Conservation (phyloP, 2,797 vertebrate species). For the Sebastes steindachneri region DNA sequence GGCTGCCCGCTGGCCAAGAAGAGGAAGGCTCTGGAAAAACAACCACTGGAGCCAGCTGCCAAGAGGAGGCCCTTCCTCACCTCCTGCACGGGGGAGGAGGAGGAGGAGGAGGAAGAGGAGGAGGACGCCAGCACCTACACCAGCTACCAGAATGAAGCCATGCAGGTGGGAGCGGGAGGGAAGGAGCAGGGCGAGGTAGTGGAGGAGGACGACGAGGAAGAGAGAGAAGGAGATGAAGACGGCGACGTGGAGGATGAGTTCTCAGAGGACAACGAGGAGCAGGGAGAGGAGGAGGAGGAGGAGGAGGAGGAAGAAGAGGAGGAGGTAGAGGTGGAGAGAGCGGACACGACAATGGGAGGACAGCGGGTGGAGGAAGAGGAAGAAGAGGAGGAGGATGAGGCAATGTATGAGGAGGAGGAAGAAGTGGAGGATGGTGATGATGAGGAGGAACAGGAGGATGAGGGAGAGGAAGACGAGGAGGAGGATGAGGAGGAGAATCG, state of each 20-base stretch:
- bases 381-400: constrained; percentile 67
- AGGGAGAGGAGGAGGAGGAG: constrained; percentile 71
- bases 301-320: constrained; percentile 81
- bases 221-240: constrained; percentile 61
- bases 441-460: constrained; percentile 82
- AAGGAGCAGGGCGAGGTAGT: constrained; percentile 88
- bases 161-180: constrained; percentile 85
- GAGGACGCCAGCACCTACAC: constrained; percentile 87
- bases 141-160: constrained; percentile 86
- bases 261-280: constrained; percentile 68
- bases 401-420: constrained; percentile 77
- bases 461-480: constrained; percentile 79
- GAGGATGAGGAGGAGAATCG: constrained; percentile 85
- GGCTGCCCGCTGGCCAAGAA: constrained; percentile 98
- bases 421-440: constrained; percentile 86
- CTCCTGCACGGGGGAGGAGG: constrained; percentile 80
- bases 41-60: constrained; percentile 90
- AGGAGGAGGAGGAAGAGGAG: constrained; percentile 71
- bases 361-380: constrained; percentile 81
- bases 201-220: constrained; percentile 81
- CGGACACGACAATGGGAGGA: constrained; percentile 42
- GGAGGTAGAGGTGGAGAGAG: constrained; percentile 72
- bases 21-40: constrained; percentile 95
- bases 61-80: constrained; percentile 91
- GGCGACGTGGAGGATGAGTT: constrained; percentile 72